Percentiles rank a stretch among this genome's conserved stretches.
Conservation (phyloP, 2,888 invertebrate species). For the Cheilosia variabilis region DNA sequence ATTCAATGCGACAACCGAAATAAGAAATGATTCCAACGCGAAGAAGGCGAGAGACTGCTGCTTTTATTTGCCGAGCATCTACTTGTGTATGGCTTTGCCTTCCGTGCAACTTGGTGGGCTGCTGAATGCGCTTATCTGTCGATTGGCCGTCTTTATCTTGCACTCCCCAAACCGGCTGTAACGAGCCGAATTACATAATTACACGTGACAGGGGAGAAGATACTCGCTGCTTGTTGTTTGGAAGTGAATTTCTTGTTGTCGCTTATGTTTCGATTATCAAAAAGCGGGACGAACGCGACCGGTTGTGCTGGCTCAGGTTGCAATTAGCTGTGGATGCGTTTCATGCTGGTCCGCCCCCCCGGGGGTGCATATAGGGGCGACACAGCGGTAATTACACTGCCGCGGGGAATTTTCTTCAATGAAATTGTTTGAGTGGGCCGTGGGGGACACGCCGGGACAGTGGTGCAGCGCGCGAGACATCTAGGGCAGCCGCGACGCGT, state of each 20-base stretch:
- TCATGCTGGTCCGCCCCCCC: slow-evolving; percentile 20
- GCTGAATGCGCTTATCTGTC: slow-evolving; percentile 55
- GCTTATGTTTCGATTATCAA: slow-evolving; percentile 72
- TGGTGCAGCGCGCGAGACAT: background rate
- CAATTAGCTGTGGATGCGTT: slow-evolving; percentile 72
- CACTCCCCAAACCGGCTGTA: slow-evolving; percentile 29
- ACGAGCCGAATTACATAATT: slow-evolving; percentile 74
- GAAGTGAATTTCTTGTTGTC: slow-evolving; percentile 63
- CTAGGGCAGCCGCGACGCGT: slow-evolving; percentile 21
- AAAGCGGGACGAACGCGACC: slow-evolving; percentile 33
- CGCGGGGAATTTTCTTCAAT: slow-evolving; percentile 60
- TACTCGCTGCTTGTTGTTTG: slow-evolving; percentile 32
- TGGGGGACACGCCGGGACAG: background rate
- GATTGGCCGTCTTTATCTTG: slow-evolving; percentile 47
- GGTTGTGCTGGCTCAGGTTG: slow-evolving; percentile 57
- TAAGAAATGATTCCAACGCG: slow-evolving; percentile 49
- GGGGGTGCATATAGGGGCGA: slow-evolving; percentile 26
- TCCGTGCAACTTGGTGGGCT: slow-evolving; percentile 61
- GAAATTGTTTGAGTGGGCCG: slow-evolving; percentile 32
- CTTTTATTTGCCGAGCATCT: slow-evolving; percentile 3
- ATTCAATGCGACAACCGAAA: slow-evolving; percentile 60
- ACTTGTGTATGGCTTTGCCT: slow-evolving; percentile 49
- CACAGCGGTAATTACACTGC: slow-evolving; percentile 61
- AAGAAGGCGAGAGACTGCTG: background rate
- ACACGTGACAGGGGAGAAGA: slow-evolving; percentile 63